Evolutionary conservation across 1,140 invertebrate genomes (phyloP), one percentile per base, ranked within the genome.

Genomic region (Bombus difficillimus): DNA sequence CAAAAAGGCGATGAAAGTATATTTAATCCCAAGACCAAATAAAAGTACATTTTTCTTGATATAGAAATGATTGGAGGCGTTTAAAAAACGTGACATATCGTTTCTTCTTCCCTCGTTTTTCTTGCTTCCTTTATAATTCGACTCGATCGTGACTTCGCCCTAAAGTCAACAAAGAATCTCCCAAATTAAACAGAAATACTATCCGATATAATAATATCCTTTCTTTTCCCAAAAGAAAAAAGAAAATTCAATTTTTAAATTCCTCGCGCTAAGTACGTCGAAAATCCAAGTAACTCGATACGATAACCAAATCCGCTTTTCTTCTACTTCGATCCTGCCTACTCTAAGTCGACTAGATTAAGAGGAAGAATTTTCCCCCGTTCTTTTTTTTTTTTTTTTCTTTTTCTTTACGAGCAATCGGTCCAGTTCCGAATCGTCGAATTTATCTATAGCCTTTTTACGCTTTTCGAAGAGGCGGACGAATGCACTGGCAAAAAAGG

Each of bases 401-500:
- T 2, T 2, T 9, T 57, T 57, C 86, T 86, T 83, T 75, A 86
- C 72, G 80, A 81, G 53, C 87, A 39, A 76, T 78, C 71, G 66
- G 39, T 73, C 66, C 75, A 66, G 34, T 62, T 57, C 37, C 41
- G 12, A 83, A 47, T 83, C 53, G 53, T 81, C 59, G 71, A 87
- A 80, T 86, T 86, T 57, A 12, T 84, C 81, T 53, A 39, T 18
- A 18, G 39, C n/a, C 5, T 68, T 32, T 64, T 39, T 78, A 28
- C 57, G 32, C 5, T 15, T 34, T 59, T 59, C 10, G 13, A 53
- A 13, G 15, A 75, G 57, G 32, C 77, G 62, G 9, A 41, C 13
- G 25, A 62, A 78, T 12, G 86, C 83, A 83, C 8, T 34, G 62
- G 39, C 41, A 37, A 66, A 80, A 78, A 39, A n/a, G 22, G 4